Evolutionary conservation across 2,113 vertebrate genomes (phyloP), one percentile per base, ranked within the genome.

Genomic region (Diglossa brunneiventris): DNA sequence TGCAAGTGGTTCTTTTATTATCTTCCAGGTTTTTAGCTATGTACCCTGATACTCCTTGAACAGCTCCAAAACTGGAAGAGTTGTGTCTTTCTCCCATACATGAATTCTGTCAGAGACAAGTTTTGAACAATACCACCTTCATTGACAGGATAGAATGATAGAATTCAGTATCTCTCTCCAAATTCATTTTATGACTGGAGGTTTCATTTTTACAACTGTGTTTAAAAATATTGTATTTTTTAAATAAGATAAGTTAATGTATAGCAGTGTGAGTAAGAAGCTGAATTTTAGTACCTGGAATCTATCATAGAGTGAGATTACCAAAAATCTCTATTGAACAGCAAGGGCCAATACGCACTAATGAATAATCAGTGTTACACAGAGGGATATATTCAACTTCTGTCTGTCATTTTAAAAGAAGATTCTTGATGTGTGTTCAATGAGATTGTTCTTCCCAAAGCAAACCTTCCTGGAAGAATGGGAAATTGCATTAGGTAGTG

Each of bases 371-470:
- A 37, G 0, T 72, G 10, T 67, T 88, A 64, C 12, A 37, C 24
- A 5, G 1, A 22, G 21, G 21, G 44, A 58, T 69, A n/a, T 22
- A 47, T 42, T 72, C 0, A 0, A 15, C 24, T 70, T 46, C 39
- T 39, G 16, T 46, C n/a, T 78, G 37, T 42, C 28, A 33, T 20
- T 61, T 87, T 35, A 69, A 85, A 89, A 44, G 27, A 82, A 77
- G 7, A 13, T 61, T 74, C 6, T 80, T 80, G 10, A 12, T 59
- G 14, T 13, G 7, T 42, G 10, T 64, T 90, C 33, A 59, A 0
- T 73, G 35, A 66, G 14, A 15, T 56, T 62, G 47, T 35, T 78
- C 22, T 75, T 85, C 61, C 24, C 26, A 61, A 78, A 96, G 46
- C 55, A 94, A 77, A 41, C n/a, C 33, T 80, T 69, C 26, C 9